Evolutionary conservation across 1,140 invertebrate genomes (phyloP), one percentile per base, ranked within the genome.

Genomic region (Phthorimaea operculella): DNA sequence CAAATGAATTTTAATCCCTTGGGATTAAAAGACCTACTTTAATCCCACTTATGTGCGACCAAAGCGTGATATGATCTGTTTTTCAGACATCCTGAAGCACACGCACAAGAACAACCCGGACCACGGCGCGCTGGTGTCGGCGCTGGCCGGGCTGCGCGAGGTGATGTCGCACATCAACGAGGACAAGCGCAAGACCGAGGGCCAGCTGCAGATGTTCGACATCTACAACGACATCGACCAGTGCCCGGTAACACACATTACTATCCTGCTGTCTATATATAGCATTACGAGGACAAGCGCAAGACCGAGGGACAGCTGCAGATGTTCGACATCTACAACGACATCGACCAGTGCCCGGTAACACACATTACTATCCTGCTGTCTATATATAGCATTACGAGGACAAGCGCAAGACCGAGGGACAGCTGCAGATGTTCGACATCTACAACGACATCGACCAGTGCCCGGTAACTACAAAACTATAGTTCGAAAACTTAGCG

Each of bases 201-300:
- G 93, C 0, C 95, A 97, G 81, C 88, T 98, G 69, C 95, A 93
- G 61, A 94, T 99, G 89, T 99, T 99, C 86, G 96, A 98, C 85
- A 96, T 98, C 56, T 95, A 98, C 81, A 97, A 98, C 83, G 96
- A 98, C 76, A 98, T 99, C 70, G 96, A 99, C 72, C 96, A 97
- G 72, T 98, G 96, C 86, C 97, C 97, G 45, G 92, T 94, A 14
- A 47, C 11, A 28, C 6, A 28, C 21, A 28, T 28, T 28, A 28
- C n/a, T n/a, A n/a, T n/a, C n/a, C n/a, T n/a, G n/a, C n/a, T n/a
- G n/a, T n/a, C n/a, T n/a, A n/a, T n/a, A n/a, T n/a, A n/a, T n/a
- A n/a, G n/a, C n/a, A n/a, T n/a, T n/a, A 99, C 82, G 96, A 99
- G 87, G 96, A 98, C 78, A 99, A 98, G 83, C 88, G 96, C 62